These are phyloP conservation scores for Villa cingulata DNA, from an alignment of 2,888 invertebrate species.

Conservation along the genomic window DNA sequence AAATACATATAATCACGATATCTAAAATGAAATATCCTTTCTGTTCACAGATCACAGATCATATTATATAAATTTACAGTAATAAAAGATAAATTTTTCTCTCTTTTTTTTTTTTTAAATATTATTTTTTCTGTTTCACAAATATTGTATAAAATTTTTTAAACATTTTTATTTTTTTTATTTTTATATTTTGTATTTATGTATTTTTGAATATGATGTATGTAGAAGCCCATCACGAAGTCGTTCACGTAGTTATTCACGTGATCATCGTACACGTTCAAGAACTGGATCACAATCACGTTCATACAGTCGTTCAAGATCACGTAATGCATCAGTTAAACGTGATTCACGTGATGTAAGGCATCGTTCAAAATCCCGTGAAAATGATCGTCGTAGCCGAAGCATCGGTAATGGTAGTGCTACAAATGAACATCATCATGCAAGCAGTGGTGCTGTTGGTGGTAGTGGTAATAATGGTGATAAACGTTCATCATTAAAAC, in stretches of 20 bases:
- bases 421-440: conserved; percentile 7
- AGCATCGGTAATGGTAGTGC: conserved; percentile 1
- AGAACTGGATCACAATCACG: conserved; percentile 40
- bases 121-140: no score
- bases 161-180: not conserved
- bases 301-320: conserved; percentile 16
- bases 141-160: no score
- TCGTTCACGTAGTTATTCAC: conserved; percentile 51
- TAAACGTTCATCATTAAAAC: not conserved
- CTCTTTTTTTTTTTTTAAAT: no score
- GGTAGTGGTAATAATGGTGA: conserved; percentile 3
- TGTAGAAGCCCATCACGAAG: conserved; percentile 39
- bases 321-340: conserved; percentile 31
- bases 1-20: no score
- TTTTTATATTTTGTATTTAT: not conserved
- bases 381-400: not conserved
- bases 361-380: not conserved
- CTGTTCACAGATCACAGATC: no score
- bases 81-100: no score
- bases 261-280: conserved; percentile 35
- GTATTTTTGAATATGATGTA: not conserved
- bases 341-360: conserved; percentile 23
- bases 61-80: no score
- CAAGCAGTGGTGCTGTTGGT: conserved; percentile 3
- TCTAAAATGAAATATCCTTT: no score